Evolutionary conservation across 2,113 vertebrate species (phyloP).

Genomic region (Odontesthes bonariensis): DNA sequence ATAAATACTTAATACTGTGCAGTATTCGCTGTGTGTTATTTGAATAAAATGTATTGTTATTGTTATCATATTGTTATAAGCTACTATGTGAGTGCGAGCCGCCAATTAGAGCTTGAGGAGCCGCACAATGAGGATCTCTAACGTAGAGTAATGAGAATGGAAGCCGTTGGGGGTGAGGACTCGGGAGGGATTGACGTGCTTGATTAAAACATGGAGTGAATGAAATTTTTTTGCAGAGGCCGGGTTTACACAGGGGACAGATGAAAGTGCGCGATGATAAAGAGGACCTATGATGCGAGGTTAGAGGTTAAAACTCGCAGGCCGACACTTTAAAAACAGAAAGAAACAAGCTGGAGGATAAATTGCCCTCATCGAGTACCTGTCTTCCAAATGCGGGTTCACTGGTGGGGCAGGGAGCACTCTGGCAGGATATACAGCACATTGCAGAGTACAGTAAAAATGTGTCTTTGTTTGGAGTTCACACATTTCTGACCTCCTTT

Average conservation of each 20-base stretch:
- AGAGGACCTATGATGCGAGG: constrained; percentile 43
- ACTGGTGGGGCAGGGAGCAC: constrained; percentile 45
- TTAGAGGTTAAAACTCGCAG: constrained; percentile 53
- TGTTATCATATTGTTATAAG: too few relatives aligned
- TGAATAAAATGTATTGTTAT: too few relatives aligned
- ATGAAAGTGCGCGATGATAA: constrained; percentile 62
- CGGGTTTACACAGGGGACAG: constrained; percentile 52
- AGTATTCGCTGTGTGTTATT: too few relatives aligned
- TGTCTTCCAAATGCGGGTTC: constrained; percentile 56
- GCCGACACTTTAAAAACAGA: constrained; percentile 26
- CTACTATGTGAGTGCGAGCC: too few relatives aligned
- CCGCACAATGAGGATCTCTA: too few relatives aligned
- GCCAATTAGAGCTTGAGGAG: too few relatives aligned
- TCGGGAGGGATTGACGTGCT: constrained; percentile 35
- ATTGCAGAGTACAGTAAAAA: constrained; percentile 51
- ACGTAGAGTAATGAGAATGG: constrained; percentile 42
- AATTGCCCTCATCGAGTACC: constrained; percentile 45
- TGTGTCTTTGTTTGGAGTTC: constrained; percentile 73
- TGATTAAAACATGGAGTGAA: constrained; percentile 66
- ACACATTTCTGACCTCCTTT: constrained; percentile 68
- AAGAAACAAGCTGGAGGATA: constrained; percentile 40
- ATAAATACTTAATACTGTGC: too few relatives aligned
- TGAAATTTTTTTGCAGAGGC: constrained; percentile 60
- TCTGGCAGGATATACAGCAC: constrained; percentile 5
- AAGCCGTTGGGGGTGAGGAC: not conserved